Percentiles rank a stretch among this genome's conserved stretches.
phyloP scores from a whole-genome alignment of 2,888 invertebrate species.

The Ornithoptera priamus region DNA sequence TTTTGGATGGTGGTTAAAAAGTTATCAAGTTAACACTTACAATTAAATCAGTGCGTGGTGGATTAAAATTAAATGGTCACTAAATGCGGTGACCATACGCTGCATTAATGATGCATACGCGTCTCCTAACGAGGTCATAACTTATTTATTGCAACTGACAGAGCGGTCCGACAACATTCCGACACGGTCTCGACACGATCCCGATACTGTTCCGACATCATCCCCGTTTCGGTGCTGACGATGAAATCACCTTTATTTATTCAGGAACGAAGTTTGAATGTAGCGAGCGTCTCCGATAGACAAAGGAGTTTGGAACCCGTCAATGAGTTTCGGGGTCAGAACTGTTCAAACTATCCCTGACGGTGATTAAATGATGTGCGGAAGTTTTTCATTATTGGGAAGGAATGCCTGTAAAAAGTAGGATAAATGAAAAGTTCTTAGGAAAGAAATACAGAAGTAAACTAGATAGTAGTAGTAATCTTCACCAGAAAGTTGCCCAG shows the following conservation, averaged over 20 bases:
- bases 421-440: not conserved
- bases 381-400: not conserved
- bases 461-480: not conserved
- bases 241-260: constrained; percentile 14
- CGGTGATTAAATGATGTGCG: constrained; percentile 1
- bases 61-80: constrained; percentile 5
- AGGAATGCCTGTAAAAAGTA: too few relatives aligned
- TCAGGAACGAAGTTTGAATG: constrained; percentile 9
- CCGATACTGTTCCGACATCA: constrained; percentile 3
- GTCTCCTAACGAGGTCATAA: constrained; percentile 9
- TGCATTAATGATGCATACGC: constrained; percentile 16
- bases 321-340: not conserved
- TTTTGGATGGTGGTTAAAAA: too few relatives aligned
- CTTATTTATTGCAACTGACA: constrained; percentile 16
- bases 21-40: too few relatives aligned
- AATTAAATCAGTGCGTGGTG: constrained; percentile 9
- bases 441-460: not conserved
- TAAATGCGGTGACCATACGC: constrained; percentile 1
- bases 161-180: not conserved
- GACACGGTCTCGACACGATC: not conserved
- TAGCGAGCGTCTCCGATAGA: constrained; percentile 9
- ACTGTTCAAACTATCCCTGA: constrained; percentile 5
- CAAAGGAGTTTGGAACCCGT: constrained; percentile 12
- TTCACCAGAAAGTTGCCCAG: too few relatives aligned
- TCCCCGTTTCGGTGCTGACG: constrained; percentile 3